Base-by-base conservation (phyloP, 2,888 invertebrate species). In the Podotricha telesiphe region DNA sequence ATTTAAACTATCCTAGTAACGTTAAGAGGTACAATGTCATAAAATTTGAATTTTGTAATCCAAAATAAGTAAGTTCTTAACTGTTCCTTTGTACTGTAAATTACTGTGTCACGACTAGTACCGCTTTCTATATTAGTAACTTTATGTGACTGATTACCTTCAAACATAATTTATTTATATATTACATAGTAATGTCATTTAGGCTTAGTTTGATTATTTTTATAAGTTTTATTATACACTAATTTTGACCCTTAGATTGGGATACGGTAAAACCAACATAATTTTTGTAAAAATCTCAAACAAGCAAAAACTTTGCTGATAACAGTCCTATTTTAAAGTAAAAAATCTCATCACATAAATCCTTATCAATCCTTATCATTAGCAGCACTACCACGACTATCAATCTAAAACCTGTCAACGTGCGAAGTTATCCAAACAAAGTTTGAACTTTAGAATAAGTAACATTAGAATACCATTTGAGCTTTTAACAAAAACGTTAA, bases 281-380 rank as follows among this genome's bases (percentile, higher is more conserved):
- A 6, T 28, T 34, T 53, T 8, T 53, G 2, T 3, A 15, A 7
- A 59, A 22, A 19, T 59, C 40, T 42, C 22, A 28, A 22, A 42
- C n/a, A 45, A 22, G 17, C 7, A 20, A 22, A 40, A 20, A 19
- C n/a, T 59, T 45, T 22, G 22, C 17, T 50, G 70, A 70, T 68
- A 73, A 64, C 45, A 74, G 67, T 74, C 77, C 76, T 82, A 82
- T 82, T 79, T 76, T 62, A 69, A 63, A 65, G 74, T 77, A 78
- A 77, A 73, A 81, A 85, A 82, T 80, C 80, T 80, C 77, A 83
- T 80, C 79, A 76, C 74, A 77, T 75, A 75, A 80, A 76, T 73
- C 67, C 71, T 77, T 77, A 78, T 78, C 79, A 45, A 45, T 10
- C 22, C 45, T 59, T 59, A 59, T 59, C 59, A 66, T 61, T 59